Conservation (phyloP, 1,140 invertebrate species). For the Galleria mellonella region DNA sequence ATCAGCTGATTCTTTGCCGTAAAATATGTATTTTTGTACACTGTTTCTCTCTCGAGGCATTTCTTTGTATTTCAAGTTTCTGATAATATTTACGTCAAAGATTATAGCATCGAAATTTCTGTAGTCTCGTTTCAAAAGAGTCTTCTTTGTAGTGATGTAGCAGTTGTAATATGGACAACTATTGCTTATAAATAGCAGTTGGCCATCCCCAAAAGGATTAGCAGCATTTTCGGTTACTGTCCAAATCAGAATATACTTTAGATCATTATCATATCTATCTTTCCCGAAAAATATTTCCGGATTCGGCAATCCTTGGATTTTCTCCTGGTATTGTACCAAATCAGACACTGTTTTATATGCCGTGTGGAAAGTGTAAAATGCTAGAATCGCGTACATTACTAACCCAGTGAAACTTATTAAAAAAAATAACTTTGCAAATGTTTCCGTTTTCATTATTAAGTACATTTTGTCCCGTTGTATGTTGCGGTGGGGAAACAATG, state of each 20-base stretch:
- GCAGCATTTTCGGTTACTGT: conserved; percentile 8
- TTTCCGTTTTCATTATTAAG: conserved; percentile 31
- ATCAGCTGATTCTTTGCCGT: conserved; percentile 55
- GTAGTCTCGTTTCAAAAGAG: conserved; percentile 25
- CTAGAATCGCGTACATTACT: conserved; percentile 36
- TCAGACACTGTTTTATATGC: conserved; percentile 25
- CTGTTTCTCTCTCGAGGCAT: conserved; percentile 41
- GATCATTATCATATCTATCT: conserved; percentile 11
- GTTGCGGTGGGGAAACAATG: conserved; percentile 11
- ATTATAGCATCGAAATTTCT: conserved; percentile 49
- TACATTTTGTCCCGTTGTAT: conserved; percentile 19
- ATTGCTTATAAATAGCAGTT: conserved; percentile 29
- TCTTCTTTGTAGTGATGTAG: conserved; percentile 42
- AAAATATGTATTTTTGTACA: conserved; percentile 70
- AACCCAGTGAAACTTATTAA: conserved; percentile 43
- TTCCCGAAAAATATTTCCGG: background rate
- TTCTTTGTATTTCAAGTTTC: conserved; percentile 17
- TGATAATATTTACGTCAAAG: conserved; percentile 31
- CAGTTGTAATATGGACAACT: conserved; percentile 41
- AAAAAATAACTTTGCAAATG: conserved; percentile 54
- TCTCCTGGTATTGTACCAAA: conserved; percentile 7
- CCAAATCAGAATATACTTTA: conserved; percentile 51
- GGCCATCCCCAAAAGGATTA: conserved; percentile 29
- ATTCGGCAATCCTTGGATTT: conserved; percentile 1
- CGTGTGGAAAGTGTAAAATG: conserved; percentile 48